Evolutionary conservation across 2,113 vertebrate genomes (phyloP), one percentile per base, ranked within the genome.

Genomic region (Uropsilus gracilis): DNA sequence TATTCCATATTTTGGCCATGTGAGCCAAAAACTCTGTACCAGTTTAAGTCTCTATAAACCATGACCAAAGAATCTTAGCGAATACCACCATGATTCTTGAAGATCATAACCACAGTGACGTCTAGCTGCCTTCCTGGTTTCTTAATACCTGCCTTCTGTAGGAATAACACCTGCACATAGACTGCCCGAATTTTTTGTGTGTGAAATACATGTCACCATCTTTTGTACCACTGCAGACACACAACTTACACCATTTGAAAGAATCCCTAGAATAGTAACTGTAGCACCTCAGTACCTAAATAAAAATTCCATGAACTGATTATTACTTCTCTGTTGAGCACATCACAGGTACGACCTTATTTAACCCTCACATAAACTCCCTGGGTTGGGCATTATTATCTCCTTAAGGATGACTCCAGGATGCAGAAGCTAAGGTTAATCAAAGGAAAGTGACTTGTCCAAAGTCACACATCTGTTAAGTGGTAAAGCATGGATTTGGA

Each of bases 361-460:
- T 75, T 82, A 88, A 81, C 11, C 68, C 63, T 94, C 55, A 64
- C 1, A 59, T 72, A 94, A 86, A 83, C 32, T 59, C 16, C 37
- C 76, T 50, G 14, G 2, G n/a, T 18, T 20, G 30, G 32, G 20
- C 57, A 83, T 83, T 69, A 66, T 80, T 68, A 57, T 39, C 32
- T 77, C 66, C 30, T 55, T 55, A 55, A 55, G 5, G 20, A 55
- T 55, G 20, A 85, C 16, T 77, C 61, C 61, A 89, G 53, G 11
- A 89, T 61, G 26, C 72, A 26, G 26, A 89, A 34, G 24, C 46
- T 86, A 69, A 86, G 6, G 48, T n/a, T 92, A 72, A 90, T 57
- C 81, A 76, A 44, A 90, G 61, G 6, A 93, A 96, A 97, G 59
- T 32, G 77, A 73, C 5, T 76, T 81, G n/a, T 48, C 6, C 48